Base-by-base conservation (phyloP, 2,113 vertebrate genomes). In the Rhinoptilus africanus region DNA sequence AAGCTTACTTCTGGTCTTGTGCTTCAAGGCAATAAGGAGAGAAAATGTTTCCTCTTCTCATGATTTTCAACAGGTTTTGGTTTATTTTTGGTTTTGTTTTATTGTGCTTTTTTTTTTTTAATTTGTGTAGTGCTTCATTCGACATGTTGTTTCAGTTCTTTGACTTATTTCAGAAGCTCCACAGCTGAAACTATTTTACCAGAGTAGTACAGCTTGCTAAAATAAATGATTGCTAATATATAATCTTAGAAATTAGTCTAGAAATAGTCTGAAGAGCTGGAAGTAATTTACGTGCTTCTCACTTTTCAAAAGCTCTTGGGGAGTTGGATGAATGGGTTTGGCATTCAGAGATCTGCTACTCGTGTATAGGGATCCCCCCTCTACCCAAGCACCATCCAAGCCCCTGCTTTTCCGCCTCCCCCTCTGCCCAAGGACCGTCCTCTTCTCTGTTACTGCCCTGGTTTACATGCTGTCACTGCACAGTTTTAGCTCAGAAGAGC, bases 341-440 rank as follows among this genome's bases (percentile, higher is more conserved):
- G 26, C 2, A 3, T 28, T 34, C 8, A 79, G 34, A 67, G 23
- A 64, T 47, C 5, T 1, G 11, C 6, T 12, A 57, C 21, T 45
- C 1, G 0, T 6, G 21, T 14, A 39, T 5, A 28, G 51, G 47
- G 27, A 72, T 41, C 7, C 8, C 3, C 2, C 4, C 6, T n/a
- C 18, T 72, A 32, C 6, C 7, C 30, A 39, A 92, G 28, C 18
- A 72, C 3, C 4, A 22, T 34, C 23, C 0, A 1, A 72, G 34
- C 5, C 2, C 20, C 10, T 0, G 1, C 8, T 32, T 24, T 71
- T 69, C 41, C 28, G 64, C 21, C 24, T 78, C 21, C 5, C 14
- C 62, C 32, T 14, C 23, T n/a, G 9, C 4, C 27, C 73, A 39
- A 87, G 4, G 10, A 39, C 6, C 3, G 0, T n/a, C 20, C 4